phyloP scores from a whole-genome alignment of 1,140 invertebrate genomes.

The Prorops nasuta region DNA sequence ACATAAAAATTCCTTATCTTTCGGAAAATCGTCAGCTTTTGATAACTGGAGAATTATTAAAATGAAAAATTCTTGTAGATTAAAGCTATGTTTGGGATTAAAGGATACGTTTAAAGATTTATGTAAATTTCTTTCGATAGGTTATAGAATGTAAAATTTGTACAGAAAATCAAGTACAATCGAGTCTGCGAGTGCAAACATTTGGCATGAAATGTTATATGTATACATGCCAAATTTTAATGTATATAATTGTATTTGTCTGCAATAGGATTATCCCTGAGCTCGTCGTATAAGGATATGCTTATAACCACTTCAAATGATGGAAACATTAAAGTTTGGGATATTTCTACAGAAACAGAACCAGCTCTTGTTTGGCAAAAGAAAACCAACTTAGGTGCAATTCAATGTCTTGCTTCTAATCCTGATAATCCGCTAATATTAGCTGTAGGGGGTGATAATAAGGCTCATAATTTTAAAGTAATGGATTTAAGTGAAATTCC shows the following conservation, averaged over 20 bases:
- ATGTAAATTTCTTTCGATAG: too few species aligned
- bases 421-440: constrained; percentile 81
- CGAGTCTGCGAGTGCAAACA: too few species aligned
- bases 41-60: too few species aligned
- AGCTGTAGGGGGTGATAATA: constrained; percentile 81
- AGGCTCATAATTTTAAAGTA: constrained; percentile 74
- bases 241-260: constrained; percentile 8
- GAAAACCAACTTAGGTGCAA: constrained; percentile 65
- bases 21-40: too few species aligned
- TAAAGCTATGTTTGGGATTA: too few species aligned
- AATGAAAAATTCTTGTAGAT: too few species aligned
- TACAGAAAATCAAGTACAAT: too few species aligned
- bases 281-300: constrained; percentile 66
- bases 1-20: too few species aligned
- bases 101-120: too few species aligned
- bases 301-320: constrained; percentile 74
- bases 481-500: constrained; percentile 70
- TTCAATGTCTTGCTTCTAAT: constrained; percentile 72
- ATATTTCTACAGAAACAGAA: constrained; percentile 51
- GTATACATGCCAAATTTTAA: neutral
- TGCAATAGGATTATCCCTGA: constrained; percentile 64
- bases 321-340: constrained; percentile 78
- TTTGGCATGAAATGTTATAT: constrained; percentile 33
- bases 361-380: constrained; percentile 60
- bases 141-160: too few species aligned